Base-by-base conservation (phyloP, 2,888 invertebrate genomes). In the Drosophila testacea region DNA sequence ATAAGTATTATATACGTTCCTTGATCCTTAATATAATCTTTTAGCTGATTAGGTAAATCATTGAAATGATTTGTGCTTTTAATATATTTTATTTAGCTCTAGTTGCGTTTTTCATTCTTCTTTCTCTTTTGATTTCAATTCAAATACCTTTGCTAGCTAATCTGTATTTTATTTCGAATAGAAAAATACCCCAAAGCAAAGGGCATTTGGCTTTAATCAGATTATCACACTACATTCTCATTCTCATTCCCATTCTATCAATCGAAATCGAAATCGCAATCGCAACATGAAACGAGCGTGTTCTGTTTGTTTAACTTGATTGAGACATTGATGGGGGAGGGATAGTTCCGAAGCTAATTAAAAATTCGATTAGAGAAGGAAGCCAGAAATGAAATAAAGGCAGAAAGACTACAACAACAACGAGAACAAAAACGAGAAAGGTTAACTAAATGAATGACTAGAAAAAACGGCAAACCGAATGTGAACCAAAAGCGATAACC, bases 341-440 rank as follows among this genome's bases (percentile, higher is more conserved):
- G 36, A 13, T 46, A 47, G 54, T 42, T 42, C 28, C 50, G 46
- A 51, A 70, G 83, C 77, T 83, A 83, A 83, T 83, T 89, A 77
- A 76, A 88, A 85, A 88, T 89, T 83, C 90, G 75, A 88, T 83
- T 85, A 85, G 69, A 69, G 60, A 57, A 63, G 41, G 41, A 46
- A 63, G 47, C 34, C 52, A 38, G 28, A 54, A 72, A 55, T 65
- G 60, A 59, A 57, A 57, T 38, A 28, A 39, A 57, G 47, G 13
- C 27, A 57, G 13, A 28, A 7, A 38, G 38, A 57, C 36, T 38
- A 38, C 38, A 48, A 41, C 47, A 69, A 77, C 81, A 76, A 77
- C 78, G 68, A 77, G 44, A 50, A 71, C 69, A 28, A 80, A 39
- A 60, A 79, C 65, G 27, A 27, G 22, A 34, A 6, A 34, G 13